A percentile compares a stretch with the other conserved stretches of the same genome.
phyloP scores from a whole-genome alignment of 2,113 vertebrate genomes.

The Leucosticte australis region DNA sequence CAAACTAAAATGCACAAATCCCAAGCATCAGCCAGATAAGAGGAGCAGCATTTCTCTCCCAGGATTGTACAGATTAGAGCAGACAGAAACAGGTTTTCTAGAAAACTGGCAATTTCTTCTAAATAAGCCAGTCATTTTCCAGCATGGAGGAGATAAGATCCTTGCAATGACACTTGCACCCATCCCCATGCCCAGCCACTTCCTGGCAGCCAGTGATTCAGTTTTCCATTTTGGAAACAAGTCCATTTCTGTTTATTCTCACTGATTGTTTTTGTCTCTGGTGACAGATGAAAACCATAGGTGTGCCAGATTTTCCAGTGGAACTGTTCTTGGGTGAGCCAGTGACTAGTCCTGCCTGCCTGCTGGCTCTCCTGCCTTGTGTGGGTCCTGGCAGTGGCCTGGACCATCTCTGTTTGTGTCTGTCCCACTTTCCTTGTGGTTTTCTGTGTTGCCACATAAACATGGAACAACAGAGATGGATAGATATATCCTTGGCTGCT shows the following conservation, averaged over 20 bases:
- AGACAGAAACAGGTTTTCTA: neutral
- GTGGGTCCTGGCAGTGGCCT: neutral
- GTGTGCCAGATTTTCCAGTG: constrained; percentile 47
- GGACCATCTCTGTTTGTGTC: constrained; percentile 46
- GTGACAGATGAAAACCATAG: neutral
- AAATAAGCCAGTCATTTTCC: neutral
- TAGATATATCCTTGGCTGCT: constrained; percentile 51
- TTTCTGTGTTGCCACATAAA: constrained; percentile 40
- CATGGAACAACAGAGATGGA: constrained; percentile 50
- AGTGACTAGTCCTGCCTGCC: neutral
- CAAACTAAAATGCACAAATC: neutral
- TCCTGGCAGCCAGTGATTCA: constrained; percentile 48
- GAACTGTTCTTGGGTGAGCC: neutral
- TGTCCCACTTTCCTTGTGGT: constrained; percentile 56
- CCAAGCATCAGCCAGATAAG: neutral
- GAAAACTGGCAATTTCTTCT: neutral
- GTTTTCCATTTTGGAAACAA: constrained; percentile 47
- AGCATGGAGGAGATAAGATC: neutral
- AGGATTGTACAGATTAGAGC: neutral
- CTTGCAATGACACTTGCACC: neutral
- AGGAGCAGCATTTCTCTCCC: neutral
- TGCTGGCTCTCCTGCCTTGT: neutral
- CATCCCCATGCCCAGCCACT: neutral
- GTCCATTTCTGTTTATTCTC: constrained; percentile 23
- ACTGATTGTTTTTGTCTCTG: constrained; percentile 38